Percentiles rank a stretch among this genome's conserved stretches.
These are phyloP conservation scores for Sylvietta virens DNA, from an alignment of 2,113 vertebrate genomes.

Conservation along the genomic window DNA sequence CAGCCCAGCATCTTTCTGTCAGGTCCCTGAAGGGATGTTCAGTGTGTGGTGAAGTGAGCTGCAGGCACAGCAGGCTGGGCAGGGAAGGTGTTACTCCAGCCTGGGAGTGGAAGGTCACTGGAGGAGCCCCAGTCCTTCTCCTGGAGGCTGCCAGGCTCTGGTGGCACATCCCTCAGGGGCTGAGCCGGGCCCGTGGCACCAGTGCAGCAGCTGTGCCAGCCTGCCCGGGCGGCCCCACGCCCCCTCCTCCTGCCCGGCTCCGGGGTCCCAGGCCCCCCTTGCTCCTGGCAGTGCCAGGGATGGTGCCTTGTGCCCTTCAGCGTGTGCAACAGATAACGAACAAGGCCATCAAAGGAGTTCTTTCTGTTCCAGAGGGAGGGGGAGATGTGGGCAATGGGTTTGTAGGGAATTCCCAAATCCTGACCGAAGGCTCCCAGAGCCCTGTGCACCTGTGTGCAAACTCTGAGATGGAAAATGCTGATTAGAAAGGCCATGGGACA, in stretches of 20 bases:
- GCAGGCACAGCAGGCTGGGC: rapidly evolving
- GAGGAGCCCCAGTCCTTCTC: not conserved
- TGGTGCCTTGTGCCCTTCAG: too few species aligned
- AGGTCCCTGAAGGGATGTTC: not conserved
- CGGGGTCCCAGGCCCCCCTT: too few species aligned
- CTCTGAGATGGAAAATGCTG: too few species aligned
- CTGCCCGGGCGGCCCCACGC: not conserved
- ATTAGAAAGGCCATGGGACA: too few species aligned
- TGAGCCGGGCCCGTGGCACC: rapidly evolving
- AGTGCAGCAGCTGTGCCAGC: not conserved
- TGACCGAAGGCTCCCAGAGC: too few species aligned
- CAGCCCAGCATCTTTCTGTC: not conserved
- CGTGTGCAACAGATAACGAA: too few species aligned
- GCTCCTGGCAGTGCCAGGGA: not conserved
- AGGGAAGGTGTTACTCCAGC: not conserved
- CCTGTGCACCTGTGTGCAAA: too few species aligned
- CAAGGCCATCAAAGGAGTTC: too few species aligned
- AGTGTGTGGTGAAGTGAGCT: rapidly evolving
- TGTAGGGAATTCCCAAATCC: too few species aligned
- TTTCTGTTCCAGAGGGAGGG: too few species aligned
- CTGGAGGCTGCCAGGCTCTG: rapidly evolving
- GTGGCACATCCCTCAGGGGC: rapidly evolving
- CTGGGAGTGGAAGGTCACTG: rapidly evolving
- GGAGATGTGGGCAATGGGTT: too few species aligned
- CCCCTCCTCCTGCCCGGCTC: not conserved